These are phyloP conservation scores for Acanthosepion pharaonis DNA, from an alignment of 2,888 invertebrate species.

Conservation along the genomic window DNA sequence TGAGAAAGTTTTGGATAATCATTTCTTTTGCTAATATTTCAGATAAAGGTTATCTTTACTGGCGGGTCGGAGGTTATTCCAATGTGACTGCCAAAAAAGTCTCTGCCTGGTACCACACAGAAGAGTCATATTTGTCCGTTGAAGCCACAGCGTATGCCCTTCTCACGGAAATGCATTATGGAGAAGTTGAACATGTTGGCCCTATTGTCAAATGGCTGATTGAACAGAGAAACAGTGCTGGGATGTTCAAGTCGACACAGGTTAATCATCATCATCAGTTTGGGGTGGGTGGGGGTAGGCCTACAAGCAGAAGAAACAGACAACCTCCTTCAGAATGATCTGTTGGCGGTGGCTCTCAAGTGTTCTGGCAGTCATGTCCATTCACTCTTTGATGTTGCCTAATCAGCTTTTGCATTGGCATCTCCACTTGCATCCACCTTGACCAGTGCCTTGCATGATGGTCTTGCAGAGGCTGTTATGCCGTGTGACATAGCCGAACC, in stretches of 20 bases:
- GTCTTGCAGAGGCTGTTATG: too few relatives aligned
- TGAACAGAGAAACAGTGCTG: constrained; percentile 59
- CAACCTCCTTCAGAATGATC: too few relatives aligned
- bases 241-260: constrained; percentile 67
- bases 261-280: constrained; percentile 51
- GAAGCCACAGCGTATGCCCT: constrained; percentile 68
- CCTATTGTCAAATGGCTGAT: constrained; percentile 64
- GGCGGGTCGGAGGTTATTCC: not conserved
- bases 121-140: constrained; percentile 53
- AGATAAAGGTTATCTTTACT: constrained; percentile 25
- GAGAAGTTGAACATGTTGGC: constrained; percentile 57
- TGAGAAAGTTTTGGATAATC: too few relatives aligned
- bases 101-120: not conserved
- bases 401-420: too few relatives aligned
- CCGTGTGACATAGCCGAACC: too few relatives aligned
- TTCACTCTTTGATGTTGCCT: too few relatives aligned
- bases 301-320: too few relatives aligned
- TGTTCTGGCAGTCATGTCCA: too few relatives aligned
- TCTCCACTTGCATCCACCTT: too few relatives aligned
- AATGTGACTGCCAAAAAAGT: not conserved
- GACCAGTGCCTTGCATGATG: too few relatives aligned
- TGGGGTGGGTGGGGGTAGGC: too few relatives aligned
- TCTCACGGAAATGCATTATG: constrained; percentile 61
- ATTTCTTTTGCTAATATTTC: not conserved
- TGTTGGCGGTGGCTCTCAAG: too few relatives aligned